Evolutionary conservation across 2,888 invertebrate genomes (phyloP), one percentile per base, ranked within the genome.

Genomic region (Caenorhabditis sp.): DNA sequence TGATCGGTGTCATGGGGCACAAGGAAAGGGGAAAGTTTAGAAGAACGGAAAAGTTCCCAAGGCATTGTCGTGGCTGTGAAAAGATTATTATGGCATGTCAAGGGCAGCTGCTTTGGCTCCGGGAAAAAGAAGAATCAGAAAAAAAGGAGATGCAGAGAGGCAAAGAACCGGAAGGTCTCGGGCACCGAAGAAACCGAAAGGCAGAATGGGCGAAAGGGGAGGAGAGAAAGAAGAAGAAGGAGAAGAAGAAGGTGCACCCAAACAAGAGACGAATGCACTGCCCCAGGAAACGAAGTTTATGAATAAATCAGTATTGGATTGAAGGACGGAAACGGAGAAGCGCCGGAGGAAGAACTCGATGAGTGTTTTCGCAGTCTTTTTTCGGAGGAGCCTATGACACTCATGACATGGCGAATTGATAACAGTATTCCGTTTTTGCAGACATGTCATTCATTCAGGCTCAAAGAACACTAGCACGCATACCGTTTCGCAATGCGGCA

Each of bases 231-330:
- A n/a, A n/a, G n/a, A n/a, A n/a, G n/a, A n/a, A n/a, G n/a, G 51
- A 47, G 51, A 50, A 22, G 68, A 35, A 18, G 60, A 53, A 61
- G 61, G 70, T 70, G 70, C 53, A 60, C 69, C 69, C 50, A 47
- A 47, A 47, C 47, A 18, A 47, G 47, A 47, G 5, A 47, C 47
- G 47, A 20, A 47, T 47, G 47, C 47, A 47, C 47, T 47, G 47
- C 40, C 40, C 40, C 6, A 40, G 40, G 40, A 40, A 40, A 40
- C 50, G 62, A 6, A 24, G n/a, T 53, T 61, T 35, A 61, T 70
- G 70, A 70, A 70, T 70, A 53, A 70, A 32, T 35, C 35, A 56
- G 32, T 11, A 18, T 8, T 4, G 55, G 56, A 32, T 35, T 35
- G 47, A 47, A 6, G 40, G 40, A 40, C 47, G 18, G 47, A 20